Conservation (phyloP, 2,888 invertebrate species). For the Metopia argyrocephala region DNA sequence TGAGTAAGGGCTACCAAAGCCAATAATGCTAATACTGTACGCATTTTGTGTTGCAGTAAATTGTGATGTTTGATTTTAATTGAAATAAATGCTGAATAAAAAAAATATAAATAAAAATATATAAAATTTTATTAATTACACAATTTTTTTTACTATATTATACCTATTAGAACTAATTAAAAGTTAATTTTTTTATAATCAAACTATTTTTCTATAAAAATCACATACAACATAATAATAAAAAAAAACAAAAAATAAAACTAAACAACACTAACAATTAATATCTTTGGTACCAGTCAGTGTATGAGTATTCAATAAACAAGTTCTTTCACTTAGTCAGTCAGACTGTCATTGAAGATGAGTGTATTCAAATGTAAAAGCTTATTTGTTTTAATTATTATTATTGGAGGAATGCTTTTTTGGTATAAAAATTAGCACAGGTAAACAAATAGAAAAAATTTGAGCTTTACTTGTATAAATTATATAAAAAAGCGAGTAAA, state of each 20-base stretch:
- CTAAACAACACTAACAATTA: background rate
- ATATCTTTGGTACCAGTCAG: background rate
- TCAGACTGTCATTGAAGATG: background rate
- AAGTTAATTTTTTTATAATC: no score
- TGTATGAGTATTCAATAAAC: background rate
- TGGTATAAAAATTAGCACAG: background rate
- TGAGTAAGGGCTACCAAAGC: slow-evolving; percentile 80
- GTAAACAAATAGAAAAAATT: background rate
- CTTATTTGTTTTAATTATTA: background rate
- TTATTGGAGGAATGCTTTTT: background rate
- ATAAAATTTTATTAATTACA: background rate
- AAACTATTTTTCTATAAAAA: background rate
- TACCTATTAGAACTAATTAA: no score
- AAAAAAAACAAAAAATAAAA: no score
- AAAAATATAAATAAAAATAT: slow-evolving; percentile 8
- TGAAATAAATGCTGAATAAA: slow-evolving; percentile 21
- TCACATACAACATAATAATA: no score
- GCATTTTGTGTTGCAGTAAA: slow-evolving; percentile 68
- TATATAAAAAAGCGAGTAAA: no score
- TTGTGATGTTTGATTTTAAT: background rate
- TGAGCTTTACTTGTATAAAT: background rate
- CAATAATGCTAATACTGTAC: slow-evolving; percentile 68
- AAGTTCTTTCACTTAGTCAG: background rate
- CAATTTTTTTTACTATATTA: background rate
- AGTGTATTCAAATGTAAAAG: background rate